phyloP scores from a whole-genome alignment of 2,888 invertebrate genomes.

The Lochmaea crataegi region DNA sequence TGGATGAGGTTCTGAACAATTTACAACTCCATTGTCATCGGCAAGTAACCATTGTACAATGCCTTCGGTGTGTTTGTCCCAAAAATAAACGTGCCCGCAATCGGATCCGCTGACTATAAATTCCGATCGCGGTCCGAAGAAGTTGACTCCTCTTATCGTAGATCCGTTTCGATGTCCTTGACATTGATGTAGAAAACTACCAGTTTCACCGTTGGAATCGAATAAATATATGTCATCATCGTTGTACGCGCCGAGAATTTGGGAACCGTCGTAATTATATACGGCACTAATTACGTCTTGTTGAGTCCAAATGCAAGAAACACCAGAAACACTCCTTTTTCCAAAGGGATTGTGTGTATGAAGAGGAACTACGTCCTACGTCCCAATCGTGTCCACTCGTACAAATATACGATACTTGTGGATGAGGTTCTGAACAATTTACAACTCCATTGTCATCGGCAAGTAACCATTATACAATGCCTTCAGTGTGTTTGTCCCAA shows the following conservation, averaged over 20 bases:
- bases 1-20: constrained; percentile 93
- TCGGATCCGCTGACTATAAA: constrained; percentile 94
- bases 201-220: constrained; percentile 70
- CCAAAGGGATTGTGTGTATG: too few relatives aligned
- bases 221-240: constrained; percentile 94
- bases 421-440: constrained; percentile 93
- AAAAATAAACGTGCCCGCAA: constrained; percentile 88
- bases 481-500: constrained; percentile 90
- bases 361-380: too few relatives aligned
- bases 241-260: constrained; percentile 93
- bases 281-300: constrained; percentile 91
- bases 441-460: constrained; percentile 89
- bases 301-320: constrained; percentile 51
- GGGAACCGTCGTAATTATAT: constrained; percentile 91
- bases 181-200: constrained; percentile 69
- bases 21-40: constrained; percentile 88
- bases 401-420: constrained; percentile 86
- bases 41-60: constrained; percentile 91
- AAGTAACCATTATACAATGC: constrained; percentile 88
- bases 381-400: constrained; percentile 93
- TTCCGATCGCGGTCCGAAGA: constrained; percentile 92
- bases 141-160: constrained; percentile 84
- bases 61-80: constrained; percentile 89
- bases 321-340: constrained; percentile 11
- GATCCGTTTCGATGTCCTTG: constrained; percentile 68